These are phyloP conservation scores for Ochlodes sylvanus DNA, from an alignment of 2,888 invertebrate species.

Conservation along the genomic window DNA sequence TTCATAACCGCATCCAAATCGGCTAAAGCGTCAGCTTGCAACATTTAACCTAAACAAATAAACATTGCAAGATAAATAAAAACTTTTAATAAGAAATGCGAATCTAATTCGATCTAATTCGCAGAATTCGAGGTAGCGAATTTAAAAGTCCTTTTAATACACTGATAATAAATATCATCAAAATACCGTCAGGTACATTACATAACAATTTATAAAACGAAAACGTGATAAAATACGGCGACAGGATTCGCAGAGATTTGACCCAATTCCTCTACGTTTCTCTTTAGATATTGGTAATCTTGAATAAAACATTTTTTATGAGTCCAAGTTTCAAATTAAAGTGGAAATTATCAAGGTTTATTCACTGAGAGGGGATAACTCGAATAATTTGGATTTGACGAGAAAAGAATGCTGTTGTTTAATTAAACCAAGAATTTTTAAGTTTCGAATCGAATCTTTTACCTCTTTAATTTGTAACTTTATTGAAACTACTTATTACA, in stretches of 20 bases:
- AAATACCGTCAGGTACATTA: too few species aligned
- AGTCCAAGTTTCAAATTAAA: slow-evolving; percentile 8
- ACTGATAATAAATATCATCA: too few species aligned
- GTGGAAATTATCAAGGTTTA: slow-evolving; percentile 6
- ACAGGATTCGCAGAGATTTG: slow-evolving; percentile 6
- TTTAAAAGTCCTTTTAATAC: too few species aligned
- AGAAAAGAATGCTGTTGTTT: neutral
- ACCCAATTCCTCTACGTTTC: neutral
- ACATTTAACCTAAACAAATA: too few species aligned
- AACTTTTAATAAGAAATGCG: too few species aligned
- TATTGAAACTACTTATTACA: too few species aligned
- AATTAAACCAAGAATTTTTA: neutral
- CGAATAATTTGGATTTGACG: neutral
- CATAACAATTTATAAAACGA: neutral
- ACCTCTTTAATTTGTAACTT: too few species aligned
- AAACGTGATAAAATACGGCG: neutral
- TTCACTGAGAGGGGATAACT: slow-evolving; percentile 4
- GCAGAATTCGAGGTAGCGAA: too few species aligned
- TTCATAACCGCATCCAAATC: too few species aligned
- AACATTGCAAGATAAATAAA: too few species aligned
- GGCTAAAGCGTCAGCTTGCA: too few species aligned
- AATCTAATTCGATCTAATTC: too few species aligned
- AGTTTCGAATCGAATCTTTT: neutral
- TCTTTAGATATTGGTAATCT: slow-evolving; percentile 2
- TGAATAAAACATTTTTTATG: slow-evolving; percentile 9